phyloP scores from a whole-genome alignment of 2,888 invertebrate genomes.

The Gisinianus flammeolus region DNA sequence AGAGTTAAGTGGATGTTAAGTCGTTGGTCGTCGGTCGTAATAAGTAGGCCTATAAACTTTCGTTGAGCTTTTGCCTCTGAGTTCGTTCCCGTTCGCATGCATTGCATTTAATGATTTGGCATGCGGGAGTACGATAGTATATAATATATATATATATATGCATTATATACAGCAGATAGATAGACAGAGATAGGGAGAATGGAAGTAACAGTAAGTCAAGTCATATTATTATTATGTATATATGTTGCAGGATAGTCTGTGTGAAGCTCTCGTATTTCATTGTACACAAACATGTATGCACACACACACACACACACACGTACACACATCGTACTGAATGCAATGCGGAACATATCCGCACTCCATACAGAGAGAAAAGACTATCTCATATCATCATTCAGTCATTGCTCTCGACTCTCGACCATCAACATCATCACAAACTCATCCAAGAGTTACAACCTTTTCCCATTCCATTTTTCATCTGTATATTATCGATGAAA shows the following conservation, averaged over 20 bases:
- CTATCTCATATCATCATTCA: constrained; percentile 38
- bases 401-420: constrained; percentile 33
- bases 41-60: constrained; percentile 16
- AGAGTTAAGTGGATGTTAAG: background rate
- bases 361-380: background rate
- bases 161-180: too few species aligned
- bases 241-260: too few species aligned
- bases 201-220: background rate
- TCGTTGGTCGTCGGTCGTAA: background rate
- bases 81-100: constrained; percentile 10
- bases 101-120: background rate
- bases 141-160: too few species aligned
- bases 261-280: background rate
- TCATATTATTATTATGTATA: background rate
- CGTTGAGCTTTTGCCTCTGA: background rate
- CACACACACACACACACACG: background rate
- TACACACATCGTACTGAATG: background rate
- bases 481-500: constrained; percentile 29
- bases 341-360: background rate
- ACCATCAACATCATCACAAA: constrained; percentile 8
- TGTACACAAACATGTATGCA: background rate
- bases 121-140: background rate
- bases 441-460: background rate
- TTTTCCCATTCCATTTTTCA: constrained; percentile 19
- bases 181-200: background rate